Percentiles rank a stretch among this genome's conserved stretches.
Evolutionary conservation across 2,888 invertebrate genomes (phyloP).

Genomic region (Drosophila quinaria): DNA sequence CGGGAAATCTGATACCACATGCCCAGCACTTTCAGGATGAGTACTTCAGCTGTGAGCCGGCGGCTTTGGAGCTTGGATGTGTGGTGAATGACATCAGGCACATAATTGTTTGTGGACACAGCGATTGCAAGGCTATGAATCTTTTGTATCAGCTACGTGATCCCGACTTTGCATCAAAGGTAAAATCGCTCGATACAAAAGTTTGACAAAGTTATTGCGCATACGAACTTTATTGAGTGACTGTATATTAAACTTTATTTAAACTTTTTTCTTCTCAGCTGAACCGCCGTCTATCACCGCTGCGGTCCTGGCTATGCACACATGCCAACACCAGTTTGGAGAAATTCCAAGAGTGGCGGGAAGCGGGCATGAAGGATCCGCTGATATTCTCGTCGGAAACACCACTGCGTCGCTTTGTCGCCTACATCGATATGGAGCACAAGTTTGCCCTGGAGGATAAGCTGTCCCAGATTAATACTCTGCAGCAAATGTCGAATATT

Average conservation of each 20-base stretch:
- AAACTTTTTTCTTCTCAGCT: constrained; percentile 84
- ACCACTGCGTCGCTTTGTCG: constrained; percentile 94
- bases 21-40: constrained; percentile 95
- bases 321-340: constrained; percentile 93
- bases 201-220: too few relatives aligned
- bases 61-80: constrained; percentile 97
- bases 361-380: constrained; percentile 88
- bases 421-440: constrained; percentile 97
- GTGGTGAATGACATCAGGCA: constrained; percentile 96
- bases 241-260: not conserved
- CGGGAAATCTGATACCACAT: constrained; percentile 97
- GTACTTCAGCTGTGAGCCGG: constrained; percentile 97
- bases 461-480: constrained; percentile 96
- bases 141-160: constrained; percentile 93
- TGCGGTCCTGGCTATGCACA: constrained; percentile 96
- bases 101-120: constrained; percentile 98
- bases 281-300: constrained; percentile 93
- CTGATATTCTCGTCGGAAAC: constrained; percentile 95
- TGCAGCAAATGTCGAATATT: constrained; percentile 96
- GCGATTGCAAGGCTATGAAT: constrained; percentile 99
- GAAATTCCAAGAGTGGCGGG: constrained; percentile 92
- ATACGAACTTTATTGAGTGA: too few relatives aligned
- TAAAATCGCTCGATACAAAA: too few relatives aligned
- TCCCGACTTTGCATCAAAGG: constrained; percentile 90
- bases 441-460: constrained; percentile 96